These are phyloP conservation scores for Papilio polytes DNA, from an alignment of 1,140 invertebrate species.

Conservation along the genomic window DNA sequence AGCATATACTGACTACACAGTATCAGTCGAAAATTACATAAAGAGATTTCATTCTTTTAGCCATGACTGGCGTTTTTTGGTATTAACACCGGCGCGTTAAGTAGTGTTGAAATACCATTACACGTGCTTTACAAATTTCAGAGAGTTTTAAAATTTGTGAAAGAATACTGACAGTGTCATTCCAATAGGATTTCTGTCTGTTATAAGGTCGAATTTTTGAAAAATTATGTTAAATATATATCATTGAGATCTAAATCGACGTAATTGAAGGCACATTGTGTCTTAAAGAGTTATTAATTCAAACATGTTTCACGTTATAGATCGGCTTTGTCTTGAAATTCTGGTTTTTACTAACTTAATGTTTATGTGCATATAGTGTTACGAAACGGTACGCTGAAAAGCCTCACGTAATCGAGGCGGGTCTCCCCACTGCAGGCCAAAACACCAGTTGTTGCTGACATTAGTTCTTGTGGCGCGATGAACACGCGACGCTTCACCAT, in stretches of 20 bases:
- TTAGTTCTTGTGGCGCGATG: conserved; percentile 67
- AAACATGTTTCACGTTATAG: background rate
- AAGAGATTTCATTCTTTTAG: conserved; percentile 7
- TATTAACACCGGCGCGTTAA: conserved; percentile 61
- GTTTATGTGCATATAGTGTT: conserved; percentile 35
- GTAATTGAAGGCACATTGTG: background rate
- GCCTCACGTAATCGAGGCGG: conserved; percentile 59
- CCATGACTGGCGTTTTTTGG: conserved; percentile 51
- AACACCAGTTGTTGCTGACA: conserved; percentile 59
- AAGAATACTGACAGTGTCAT: background rate
- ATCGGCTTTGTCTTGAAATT: conserved; percentile 34
- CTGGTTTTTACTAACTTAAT: conserved; percentile 29
- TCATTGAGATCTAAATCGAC: background rate
- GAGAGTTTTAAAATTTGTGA: background rate
- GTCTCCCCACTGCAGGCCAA: conserved; percentile 64
- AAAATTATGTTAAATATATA: background rate
- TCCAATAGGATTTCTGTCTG: background rate
- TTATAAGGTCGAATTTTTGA: background rate
- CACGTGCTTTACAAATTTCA: background rate
- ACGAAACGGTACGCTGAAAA: conserved; percentile 30
- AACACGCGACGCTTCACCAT: conserved; percentile 86
- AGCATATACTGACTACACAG: background rate
- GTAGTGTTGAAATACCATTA: conserved; percentile 46
- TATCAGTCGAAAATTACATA: conserved; percentile 13
- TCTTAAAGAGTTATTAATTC: background rate